Base-by-base conservation (phyloP, 2,888 invertebrate species). In the Polydrusus tereticollis region DNA sequence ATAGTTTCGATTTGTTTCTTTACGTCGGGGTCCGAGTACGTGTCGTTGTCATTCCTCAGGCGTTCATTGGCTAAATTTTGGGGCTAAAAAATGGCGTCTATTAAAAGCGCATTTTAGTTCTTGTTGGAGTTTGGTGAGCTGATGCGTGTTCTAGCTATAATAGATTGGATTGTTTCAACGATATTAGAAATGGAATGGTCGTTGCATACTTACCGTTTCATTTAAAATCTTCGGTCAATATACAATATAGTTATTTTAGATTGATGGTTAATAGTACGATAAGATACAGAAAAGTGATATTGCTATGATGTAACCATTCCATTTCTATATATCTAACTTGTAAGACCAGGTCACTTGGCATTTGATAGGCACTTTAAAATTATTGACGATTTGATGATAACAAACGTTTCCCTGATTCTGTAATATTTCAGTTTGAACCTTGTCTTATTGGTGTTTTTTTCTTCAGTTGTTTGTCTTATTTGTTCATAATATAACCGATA, bases 1-100 rank as follows among this genome's bases (percentile, higher is more conserved):
- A 90, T 82, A 80, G 89, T 88, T 79, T 89, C 89, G 73, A 90
- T 86, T 80, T 88, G 88, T 77, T 87, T 88, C 80, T 85, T 84
- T 64, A 81, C 80, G 58, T 82, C 84, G 29, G 14, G 21, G 20
- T 70, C 71, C 3, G 63, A 45, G 38, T 69, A 73, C 55, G 57
- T 69, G 36, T 75, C 76, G 74, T 72, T 74, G 73, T 57, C 66
- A 33, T 69, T 58, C 18, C 43, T 36, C 1, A 33, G 26, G 73
- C 70, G 78, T 74, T 81, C 81, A 77, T 80, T 80, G 78, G 81
- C 82, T 81, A 82, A 75, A 79, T 79, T 83, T 79, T 81, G 84
- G 69, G 82, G 82, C 78, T 77, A 76, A 76, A 77, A 79, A 77
- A 76, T 60, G 63, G 59, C 73, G 70, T 52, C 74, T 60, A 77